These are phyloP conservation scores for Thrips palmi DNA, from an alignment of 1,140 invertebrate species.

Conservation along the genomic window DNA sequence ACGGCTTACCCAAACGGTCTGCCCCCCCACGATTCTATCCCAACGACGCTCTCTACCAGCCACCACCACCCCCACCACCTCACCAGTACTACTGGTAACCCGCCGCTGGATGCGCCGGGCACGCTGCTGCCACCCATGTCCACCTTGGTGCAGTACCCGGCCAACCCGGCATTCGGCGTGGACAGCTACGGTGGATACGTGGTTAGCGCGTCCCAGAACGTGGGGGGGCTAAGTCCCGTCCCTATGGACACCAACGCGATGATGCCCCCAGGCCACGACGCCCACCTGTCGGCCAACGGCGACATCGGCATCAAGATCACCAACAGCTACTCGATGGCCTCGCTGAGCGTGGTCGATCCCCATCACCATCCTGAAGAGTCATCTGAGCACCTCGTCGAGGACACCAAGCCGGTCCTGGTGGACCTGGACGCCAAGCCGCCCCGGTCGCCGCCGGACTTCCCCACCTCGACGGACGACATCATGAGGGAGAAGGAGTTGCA, in stretches of 20 bases:
- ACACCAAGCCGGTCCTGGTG: neutral
- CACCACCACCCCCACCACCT: too few relatives aligned
- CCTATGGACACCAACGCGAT: constrained; percentile 13
- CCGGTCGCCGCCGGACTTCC: constrained; percentile 3
- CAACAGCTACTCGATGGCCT: constrained; percentile 1
- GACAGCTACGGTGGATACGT: constrained; percentile 32
- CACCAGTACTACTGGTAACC: constrained; percentile 56
- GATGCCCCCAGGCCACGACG: constrained; percentile 13
- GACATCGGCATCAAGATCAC: constrained; percentile 10
- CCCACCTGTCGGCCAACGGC: constrained; percentile 5
- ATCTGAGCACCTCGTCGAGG: constrained; percentile 17
- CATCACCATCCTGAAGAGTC: constrained; percentile 15
- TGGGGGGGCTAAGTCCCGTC: constrained; percentile 45
- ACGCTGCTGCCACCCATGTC: too few relatives aligned
- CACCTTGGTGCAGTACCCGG: too few relatives aligned
- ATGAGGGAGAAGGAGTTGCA: neutral
- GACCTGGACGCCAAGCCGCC: neutral
- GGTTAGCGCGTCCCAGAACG: constrained; percentile 32
- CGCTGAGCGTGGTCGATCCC: constrained; percentile 10
- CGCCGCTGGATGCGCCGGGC: constrained; percentile 14
- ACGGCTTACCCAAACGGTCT: constrained; percentile 57
- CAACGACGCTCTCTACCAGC: constrained; percentile 29
- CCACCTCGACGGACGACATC: constrained; percentile 11
- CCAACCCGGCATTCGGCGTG: too few relatives aligned
- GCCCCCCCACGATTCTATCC: constrained; percentile 66